Evolutionary conservation across 1,140 invertebrate species (phyloP).

Genomic region (Hycleus cichorii): DNA sequence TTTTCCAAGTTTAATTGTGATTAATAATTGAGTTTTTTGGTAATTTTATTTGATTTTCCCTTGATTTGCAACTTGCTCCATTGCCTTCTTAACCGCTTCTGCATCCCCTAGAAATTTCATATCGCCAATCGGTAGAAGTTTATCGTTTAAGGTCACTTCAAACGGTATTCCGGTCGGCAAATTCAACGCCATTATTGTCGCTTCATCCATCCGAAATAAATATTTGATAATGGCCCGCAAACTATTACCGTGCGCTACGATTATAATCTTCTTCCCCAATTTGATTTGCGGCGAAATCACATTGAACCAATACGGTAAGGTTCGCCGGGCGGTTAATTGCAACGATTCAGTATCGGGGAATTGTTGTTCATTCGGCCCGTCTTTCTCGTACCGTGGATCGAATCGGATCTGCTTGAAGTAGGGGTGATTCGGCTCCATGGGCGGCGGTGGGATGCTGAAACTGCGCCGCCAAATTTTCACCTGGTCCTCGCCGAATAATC

Average conservation of each 20-base stretch:
- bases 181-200: slow-evolving; percentile 59
- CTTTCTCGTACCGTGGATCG: slow-evolving; percentile 44
- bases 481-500: slow-evolving; percentile 60
- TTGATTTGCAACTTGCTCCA: slow-evolving; percentile 41
- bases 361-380: slow-evolving; percentile 40
- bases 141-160: slow-evolving; percentile 56
- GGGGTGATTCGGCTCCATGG: slow-evolving; percentile 48
- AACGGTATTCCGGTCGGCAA: slow-evolving; percentile 69
- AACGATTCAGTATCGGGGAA: slow-evolving; percentile 62
- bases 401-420: slow-evolving; percentile 50
- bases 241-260: slow-evolving; percentile 66
- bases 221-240: slow-evolving; percentile 63
- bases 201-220: slow-evolving; percentile 55
- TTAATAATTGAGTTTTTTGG: background rate
- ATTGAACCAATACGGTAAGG: slow-evolving; percentile 61
- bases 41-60: slow-evolving; percentile 27
- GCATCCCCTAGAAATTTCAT: slow-evolving; percentile 58
- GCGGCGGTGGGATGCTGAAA: slow-evolving; percentile 58
- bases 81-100: slow-evolving; percentile 56
- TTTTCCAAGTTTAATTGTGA: too few relatives aligned
- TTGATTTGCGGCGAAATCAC: slow-evolving; percentile 56
- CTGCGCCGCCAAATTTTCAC: slow-evolving; percentile 60
- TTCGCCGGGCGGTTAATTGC: slow-evolving; percentile 54
- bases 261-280: slow-evolving; percentile 51
- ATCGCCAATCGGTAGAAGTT: slow-evolving; percentile 49